Percentiles rank a stretch among this genome's conserved stretches.
phyloP scores from a whole-genome alignment of 1,140 invertebrate species.

The Micrasema longulum region DNA sequence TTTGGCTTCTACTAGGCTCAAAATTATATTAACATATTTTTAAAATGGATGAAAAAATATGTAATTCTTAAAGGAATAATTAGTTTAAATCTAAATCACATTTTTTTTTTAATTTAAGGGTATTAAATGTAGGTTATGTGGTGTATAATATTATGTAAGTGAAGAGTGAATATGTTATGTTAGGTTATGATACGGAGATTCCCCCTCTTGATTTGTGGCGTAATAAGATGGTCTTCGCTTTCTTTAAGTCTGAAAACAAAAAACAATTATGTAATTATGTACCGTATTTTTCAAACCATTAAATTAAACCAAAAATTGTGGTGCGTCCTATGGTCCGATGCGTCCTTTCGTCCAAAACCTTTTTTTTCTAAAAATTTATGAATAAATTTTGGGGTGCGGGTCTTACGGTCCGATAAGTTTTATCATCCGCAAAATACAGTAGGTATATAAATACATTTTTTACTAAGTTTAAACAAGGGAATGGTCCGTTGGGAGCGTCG shows the following conservation, averaged over 20 bases:
- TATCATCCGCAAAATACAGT: too few relatives aligned
- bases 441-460: too few relatives aligned
- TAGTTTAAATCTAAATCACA: conserved; percentile 29
- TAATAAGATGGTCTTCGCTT: conserved; percentile 20
- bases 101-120: conserved; percentile 13
- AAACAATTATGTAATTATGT: too few relatives aligned
- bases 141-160: background rate
- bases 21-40: background rate
- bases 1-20: conserved; percentile 18
- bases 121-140: background rate
- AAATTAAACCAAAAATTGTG: too few relatives aligned
- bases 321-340: too few relatives aligned
- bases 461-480: too few relatives aligned
- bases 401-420: too few relatives aligned
- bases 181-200: conserved; percentile 25
- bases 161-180: background rate
- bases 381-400: too few relatives aligned
- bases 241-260: conserved; percentile 13
- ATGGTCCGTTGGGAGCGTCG: too few relatives aligned
- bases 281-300: too few relatives aligned
- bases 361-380: too few relatives aligned
- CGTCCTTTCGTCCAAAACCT: too few relatives aligned
- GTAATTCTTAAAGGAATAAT: background rate
- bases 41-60: background rate
- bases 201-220: conserved; percentile 5